phyloP scores from a whole-genome alignment of 2,113 vertebrate species.

The Prionailurus viverrinus region DNA sequence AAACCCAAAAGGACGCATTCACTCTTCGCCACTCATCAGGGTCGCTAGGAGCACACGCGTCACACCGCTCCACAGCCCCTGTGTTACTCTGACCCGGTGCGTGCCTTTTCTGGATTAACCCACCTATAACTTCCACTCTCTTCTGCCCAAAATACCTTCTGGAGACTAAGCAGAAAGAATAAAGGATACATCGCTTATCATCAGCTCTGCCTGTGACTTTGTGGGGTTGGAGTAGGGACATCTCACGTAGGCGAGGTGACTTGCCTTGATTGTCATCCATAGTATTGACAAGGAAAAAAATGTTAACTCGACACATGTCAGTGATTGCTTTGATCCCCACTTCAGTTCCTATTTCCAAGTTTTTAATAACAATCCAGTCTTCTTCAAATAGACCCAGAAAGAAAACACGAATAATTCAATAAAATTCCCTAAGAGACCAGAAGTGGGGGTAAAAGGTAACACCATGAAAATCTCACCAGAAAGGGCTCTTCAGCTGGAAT shows the following conservation, averaged over 20 bases:
- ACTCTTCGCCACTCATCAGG: too few relatives aligned
- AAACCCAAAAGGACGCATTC: neutral
- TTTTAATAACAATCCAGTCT: neutral
- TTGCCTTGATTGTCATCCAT: neutral
- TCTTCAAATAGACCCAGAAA: neutral
- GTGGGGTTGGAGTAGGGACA: neutral
- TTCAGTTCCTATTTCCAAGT: neutral
- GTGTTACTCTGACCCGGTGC: rapidly evolving
- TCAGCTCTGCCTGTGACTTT: neutral
- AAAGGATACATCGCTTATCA: neutral
- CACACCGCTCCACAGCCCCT: rapidly evolving
- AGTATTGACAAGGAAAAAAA: neutral
- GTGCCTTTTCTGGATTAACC: neutral
- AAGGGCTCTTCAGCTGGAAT: neutral
- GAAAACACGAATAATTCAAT: neutral
- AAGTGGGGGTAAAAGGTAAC: neutral
- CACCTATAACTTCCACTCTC: neutral
- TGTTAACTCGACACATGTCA: neutral
- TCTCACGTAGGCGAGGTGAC: too few relatives aligned
- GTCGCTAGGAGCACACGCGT: neutral
- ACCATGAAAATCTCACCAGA: neutral
- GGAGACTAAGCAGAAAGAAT: too few relatives aligned
- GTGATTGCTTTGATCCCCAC: neutral
- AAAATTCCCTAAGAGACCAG: neutral
- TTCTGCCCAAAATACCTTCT: neutral